These are phyloP conservation scores for Alviniconcha marisindica DNA, from an alignment of 1,140 invertebrate genomes.

Conservation along the genomic window DNA sequence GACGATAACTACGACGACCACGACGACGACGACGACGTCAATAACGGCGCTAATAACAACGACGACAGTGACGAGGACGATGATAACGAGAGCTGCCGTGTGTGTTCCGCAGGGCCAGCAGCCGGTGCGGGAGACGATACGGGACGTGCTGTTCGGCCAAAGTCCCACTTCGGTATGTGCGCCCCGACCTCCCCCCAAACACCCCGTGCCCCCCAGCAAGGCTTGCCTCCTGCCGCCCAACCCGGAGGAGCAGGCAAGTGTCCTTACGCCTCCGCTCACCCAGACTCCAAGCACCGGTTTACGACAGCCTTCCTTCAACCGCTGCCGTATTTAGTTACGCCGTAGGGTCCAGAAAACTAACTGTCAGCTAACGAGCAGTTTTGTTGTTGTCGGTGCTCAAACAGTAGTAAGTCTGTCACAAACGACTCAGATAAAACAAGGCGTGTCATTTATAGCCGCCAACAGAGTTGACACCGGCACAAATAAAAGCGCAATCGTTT, in stretches of 20 bases:
- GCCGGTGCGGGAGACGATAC: constrained; percentile 35
- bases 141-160: constrained; percentile 40
- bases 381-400: too few species aligned
- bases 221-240: too few species aligned
- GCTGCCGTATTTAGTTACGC: too few species aligned
- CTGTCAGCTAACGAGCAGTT: too few species aligned
- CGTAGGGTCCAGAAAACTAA: too few species aligned
- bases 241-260: constrained; percentile 1
- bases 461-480: too few species aligned
- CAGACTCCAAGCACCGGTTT: not conserved
- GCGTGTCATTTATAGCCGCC: too few species aligned
- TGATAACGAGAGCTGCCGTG: not conserved
- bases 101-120: constrained; percentile 30
- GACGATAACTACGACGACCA: not conserved
- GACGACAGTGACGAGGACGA: not conserved
- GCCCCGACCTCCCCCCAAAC: not conserved
- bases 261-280: not conserved
- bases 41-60: not conserved
- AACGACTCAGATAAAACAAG: too few species aligned
- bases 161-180: constrained; percentile 35
- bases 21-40: not conserved
- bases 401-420: too few species aligned
- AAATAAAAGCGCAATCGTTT: too few species aligned
- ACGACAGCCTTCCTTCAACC: not conserved
- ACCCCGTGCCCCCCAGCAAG: not conserved